A percentile compares a stretch with the other conserved stretches of the same genome.
Conservation (phyloP, 1,140 invertebrate species). For the Trissolcus basalis region DNA sequence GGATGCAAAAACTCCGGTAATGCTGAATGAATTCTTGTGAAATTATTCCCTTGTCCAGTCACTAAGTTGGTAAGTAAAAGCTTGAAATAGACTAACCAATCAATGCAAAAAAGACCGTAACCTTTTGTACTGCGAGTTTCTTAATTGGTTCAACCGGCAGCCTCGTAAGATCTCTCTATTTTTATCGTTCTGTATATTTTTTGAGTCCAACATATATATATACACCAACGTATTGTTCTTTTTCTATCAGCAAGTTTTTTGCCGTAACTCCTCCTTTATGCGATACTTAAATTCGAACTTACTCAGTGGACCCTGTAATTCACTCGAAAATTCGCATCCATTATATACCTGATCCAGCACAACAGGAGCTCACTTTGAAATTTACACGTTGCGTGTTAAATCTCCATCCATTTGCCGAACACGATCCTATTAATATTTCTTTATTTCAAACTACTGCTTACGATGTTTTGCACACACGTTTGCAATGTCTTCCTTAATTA, state of each 20-base stretch:
- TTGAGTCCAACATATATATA: conserved; percentile 5
- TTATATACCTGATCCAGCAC: too few species aligned
- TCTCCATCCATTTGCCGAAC: conserved; percentile 33
- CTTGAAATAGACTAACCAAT: too few species aligned
- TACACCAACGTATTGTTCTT: conserved; percentile 1
- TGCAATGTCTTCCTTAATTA: neutral
- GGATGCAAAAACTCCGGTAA: too few species aligned
- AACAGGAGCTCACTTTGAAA: conserved; percentile 14
- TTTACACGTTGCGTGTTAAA: conserved; percentile 42
- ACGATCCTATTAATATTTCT: conserved; percentile 35
- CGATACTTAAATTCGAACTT: conserved; percentile 11
- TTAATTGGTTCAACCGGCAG: too few species aligned
- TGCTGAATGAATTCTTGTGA: too few species aligned
- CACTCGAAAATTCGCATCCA: neutral
- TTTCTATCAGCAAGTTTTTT: conserved; percentile 31
- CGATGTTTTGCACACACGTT: conserved; percentile 17
- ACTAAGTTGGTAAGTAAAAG: too few species aligned
- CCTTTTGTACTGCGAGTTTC: too few species aligned
- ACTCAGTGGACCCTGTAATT: conserved; percentile 19
- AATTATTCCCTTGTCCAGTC: too few species aligned
- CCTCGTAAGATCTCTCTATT: too few species aligned
- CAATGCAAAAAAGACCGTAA: too few species aligned
- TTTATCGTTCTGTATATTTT: too few species aligned
- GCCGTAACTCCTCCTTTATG: neutral
- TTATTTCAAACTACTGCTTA: conserved; percentile 27